Evolutionary conservation across 30 jellyfish, hydroid and myxozoan species (phyloP).

Genomic region (Hydractinia symbiolongicarpus): DNA sequence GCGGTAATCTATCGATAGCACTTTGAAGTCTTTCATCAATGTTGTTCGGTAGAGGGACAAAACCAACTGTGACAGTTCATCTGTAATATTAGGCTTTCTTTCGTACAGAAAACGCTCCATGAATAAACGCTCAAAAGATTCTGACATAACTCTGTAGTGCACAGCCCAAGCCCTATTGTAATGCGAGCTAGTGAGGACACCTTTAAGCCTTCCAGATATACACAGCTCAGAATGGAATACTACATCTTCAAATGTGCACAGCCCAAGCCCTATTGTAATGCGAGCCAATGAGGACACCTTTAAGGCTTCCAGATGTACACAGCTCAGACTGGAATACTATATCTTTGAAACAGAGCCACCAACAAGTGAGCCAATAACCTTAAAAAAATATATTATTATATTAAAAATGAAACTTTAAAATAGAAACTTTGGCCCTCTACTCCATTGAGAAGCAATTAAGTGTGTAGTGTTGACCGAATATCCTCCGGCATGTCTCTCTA

Average conservation of each 20-base stretch:
- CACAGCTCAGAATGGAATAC: not conserved
- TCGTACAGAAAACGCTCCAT: not conserved
- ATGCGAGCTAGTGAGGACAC: not conserved
- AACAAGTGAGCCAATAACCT: slow-evolving; percentile 27
- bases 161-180: slow-evolving; percentile 28
- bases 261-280: slow-evolving; percentile 44
- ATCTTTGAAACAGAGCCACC: slow-evolving; percentile 46
- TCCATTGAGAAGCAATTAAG: slow-evolving; percentile 31
- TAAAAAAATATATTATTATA: no score
- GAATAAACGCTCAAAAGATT: slow-evolving; percentile 4
- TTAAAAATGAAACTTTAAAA: no score
- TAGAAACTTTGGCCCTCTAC: no score
- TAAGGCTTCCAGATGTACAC: slow-evolving; percentile 34
- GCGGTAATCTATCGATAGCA: no score
- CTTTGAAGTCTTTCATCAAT: no score
- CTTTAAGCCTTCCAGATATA: not conserved
- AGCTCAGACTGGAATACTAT: slow-evolving; percentile 37
- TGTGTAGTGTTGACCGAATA: slow-evolving; percentile 31
- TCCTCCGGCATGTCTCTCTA: slow-evolving; percentile 28
- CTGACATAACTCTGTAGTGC: slow-evolving; percentile 5
- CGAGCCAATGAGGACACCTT: slow-evolving; percentile 37
- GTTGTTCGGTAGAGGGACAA: no score
- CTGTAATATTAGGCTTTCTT: no score
- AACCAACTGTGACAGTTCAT: no score
- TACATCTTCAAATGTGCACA: not conserved